Evolutionary conservation across 2,113 vertebrate genomes (phyloP).

Genomic region (Ivindomyrus marchei): DNA sequence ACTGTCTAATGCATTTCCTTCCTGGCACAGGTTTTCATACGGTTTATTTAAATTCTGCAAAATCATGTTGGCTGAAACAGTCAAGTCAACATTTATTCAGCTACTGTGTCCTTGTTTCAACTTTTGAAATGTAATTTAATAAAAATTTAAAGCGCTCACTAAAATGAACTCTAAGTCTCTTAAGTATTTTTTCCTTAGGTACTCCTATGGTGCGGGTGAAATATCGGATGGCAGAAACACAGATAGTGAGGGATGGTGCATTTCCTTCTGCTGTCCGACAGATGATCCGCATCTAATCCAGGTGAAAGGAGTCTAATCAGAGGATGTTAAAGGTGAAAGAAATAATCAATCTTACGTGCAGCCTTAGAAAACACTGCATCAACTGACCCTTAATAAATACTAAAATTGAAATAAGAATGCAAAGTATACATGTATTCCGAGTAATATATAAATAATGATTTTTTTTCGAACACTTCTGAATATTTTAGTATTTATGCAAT

Average conservation of each 20-base stretch:
- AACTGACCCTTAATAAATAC: background rate
- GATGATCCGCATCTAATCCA: background rate
- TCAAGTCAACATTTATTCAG: background rate
- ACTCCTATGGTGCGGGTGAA: background rate
- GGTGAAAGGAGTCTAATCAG: background rate
- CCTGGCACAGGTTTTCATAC: background rate
- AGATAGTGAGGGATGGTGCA: background rate
- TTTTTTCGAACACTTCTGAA: background rate
- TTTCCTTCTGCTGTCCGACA: background rate
- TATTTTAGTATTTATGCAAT: background rate
- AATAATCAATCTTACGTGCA: background rate
- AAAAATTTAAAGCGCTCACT: background rate
- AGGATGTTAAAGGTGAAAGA: background rate
- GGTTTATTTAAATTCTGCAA: background rate
- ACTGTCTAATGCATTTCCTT: background rate
- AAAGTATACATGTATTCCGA: background rate
- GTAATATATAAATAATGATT: background rate
- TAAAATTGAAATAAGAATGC: background rate
- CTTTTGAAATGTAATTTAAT: background rate
- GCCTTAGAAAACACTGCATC: background rate
- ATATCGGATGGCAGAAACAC: background rate
- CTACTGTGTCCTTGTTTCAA: background rate
- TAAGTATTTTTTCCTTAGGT: background rate
- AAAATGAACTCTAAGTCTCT: background rate
- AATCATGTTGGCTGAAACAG: background rate